Percentiles rank a stretch among this genome's conserved stretches.
Conservation (phyloP, 2,888 invertebrate species). For the Galeruca laticollis region DNA sequence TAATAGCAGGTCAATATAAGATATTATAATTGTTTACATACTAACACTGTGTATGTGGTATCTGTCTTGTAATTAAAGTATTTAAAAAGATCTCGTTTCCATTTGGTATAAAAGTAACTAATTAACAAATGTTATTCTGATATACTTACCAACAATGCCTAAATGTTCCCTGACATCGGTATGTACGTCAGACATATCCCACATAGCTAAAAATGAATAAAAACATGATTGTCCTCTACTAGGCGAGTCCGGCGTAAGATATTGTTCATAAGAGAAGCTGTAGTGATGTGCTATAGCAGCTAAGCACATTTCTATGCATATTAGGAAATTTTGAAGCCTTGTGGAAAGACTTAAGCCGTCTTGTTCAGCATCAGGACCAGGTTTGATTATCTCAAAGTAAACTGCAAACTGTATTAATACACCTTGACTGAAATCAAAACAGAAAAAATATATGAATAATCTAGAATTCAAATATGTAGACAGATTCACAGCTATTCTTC, state of each 20-base stretch:
- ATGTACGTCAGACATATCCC: constrained; percentile 96
- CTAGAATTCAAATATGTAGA: no score
- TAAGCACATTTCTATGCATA: constrained; percentile 98
- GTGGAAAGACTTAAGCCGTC: constrained; percentile 82
- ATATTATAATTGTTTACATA: no score
- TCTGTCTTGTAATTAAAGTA: no score
- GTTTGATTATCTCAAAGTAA: constrained; percentile 83
- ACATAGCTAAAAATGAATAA: constrained; percentile 90
- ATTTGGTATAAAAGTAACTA: neutral
- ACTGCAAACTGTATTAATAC: constrained; percentile 89
- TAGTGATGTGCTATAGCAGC: constrained; percentile 96
- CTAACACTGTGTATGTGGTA: no score
- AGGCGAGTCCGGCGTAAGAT: constrained; percentile 68
- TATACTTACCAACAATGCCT: constrained; percentile 82
- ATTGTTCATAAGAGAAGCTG: constrained; percentile 94
- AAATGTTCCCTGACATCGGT: constrained; percentile 94
- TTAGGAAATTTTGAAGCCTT: constrained; percentile 82
- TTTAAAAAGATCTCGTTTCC: no score
- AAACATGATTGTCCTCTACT: constrained; percentile 70
- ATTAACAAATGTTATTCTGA: neutral
- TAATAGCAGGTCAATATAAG: no score
- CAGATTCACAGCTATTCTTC: no score
- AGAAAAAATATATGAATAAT: no score
- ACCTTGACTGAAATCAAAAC: constrained; percentile 86
- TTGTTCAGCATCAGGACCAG: constrained; percentile 78